Evolutionary conservation across 2,888 invertebrate species (phyloP), one percentile per base, ranked within the genome.

Genomic region (Pachydiplax longipennis): DNA sequence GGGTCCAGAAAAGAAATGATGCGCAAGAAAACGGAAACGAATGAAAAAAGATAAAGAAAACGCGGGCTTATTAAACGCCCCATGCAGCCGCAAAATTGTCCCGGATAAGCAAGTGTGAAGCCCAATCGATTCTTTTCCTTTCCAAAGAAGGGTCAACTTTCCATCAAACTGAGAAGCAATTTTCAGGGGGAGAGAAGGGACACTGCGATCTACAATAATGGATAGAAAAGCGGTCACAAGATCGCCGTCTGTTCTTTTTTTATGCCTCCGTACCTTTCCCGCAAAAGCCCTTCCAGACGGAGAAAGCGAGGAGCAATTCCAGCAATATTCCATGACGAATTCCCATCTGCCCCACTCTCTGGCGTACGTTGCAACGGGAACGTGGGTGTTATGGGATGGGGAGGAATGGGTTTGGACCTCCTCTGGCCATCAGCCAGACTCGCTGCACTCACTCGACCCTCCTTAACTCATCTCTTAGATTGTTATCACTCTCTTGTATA

Each of bases 251-350:
- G n/a, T 65, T 65, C 65, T 65, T 65, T 73, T 73, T 73, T 73
- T 73, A 73, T 53, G 31, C 31, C 73, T 25, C 73, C 12, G 73
- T 73, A 31, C 73, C 73, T 73, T 73, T 73, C 73, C 31, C 73
- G 73, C 73, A 31, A 73, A 73, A 73, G 73, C 73, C 25, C 25
- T 73, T 73, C 73, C 73, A 73, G 73, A 31, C 73, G 61, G 61
- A 58, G 83, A 58, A 82, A 48, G 82, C 48, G 48, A 22, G 58
- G 53, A 58, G 83, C 83, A 61, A 87, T 87, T 87, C 61, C 58
- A 61, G 61, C 87, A 22, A 73, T 73, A 73, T 48, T 87, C 87
- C 87, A 87, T 87, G 87, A 87, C 87, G 87, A 87, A 87, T 87
- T 37, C 61, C 87, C 58, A 87, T 87, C 87, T 87, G 87, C 87